These are phyloP conservation scores for Odontophorus gujanensis DNA, from an alignment of 2,113 vertebrate species.

Conservation along the genomic window DNA sequence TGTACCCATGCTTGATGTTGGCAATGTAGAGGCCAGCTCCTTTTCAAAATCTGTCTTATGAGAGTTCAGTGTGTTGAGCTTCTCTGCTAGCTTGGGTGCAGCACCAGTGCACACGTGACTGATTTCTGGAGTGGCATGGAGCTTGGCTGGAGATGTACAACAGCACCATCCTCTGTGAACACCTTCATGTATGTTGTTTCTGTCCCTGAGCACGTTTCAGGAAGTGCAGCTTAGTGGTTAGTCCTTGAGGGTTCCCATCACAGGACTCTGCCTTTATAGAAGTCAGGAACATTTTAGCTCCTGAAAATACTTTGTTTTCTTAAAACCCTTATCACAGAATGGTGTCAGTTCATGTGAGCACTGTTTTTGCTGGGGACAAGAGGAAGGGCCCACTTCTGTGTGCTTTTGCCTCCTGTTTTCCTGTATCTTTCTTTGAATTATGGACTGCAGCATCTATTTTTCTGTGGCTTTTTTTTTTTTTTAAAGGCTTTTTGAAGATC, in stretches of 20 bases:
- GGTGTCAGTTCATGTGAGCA: background rate
- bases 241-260: background rate
- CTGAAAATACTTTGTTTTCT: constrained; percentile 8
- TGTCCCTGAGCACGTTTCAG: background rate
- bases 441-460: background rate
- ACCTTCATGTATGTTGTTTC: background rate
- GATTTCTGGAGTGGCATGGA: background rate
- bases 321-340: constrained; percentile 13
- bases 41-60: background rate
- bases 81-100: background rate
- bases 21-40: background rate
- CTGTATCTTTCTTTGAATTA: constrained; percentile 24
- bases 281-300: background rate
- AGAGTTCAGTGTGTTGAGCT: background rate
- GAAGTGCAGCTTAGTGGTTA: background rate
- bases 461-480: background rate
- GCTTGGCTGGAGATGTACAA: background rate
- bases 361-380: background rate
- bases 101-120: background rate
- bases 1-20: rapidly evolving
- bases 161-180: background rate
- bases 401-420: background rate
- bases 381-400: background rate
- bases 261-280: background rate
- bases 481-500: background rate